A percentile compares a stretch with the other conserved stretches of the same genome.
Evolutionary conservation across 53 echinoderm and acorn worm genomes (phyloP).

Genomic region (Crossaster papposus): DNA sequence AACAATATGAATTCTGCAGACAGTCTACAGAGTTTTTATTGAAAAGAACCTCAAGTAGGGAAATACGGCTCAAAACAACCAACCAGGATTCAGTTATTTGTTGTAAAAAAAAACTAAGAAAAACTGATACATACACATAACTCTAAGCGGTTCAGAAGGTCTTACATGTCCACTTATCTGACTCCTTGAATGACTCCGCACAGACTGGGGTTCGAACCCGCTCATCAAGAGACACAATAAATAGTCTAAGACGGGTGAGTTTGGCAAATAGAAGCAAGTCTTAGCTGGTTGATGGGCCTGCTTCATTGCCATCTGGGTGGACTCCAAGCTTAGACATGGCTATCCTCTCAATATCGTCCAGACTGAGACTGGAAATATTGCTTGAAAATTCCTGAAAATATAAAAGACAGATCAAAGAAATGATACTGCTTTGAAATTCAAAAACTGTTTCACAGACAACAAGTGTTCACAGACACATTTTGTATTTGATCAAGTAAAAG

Average conservation of each 20-base stretch:
- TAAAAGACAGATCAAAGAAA: neutral
- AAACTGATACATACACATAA: neutral
- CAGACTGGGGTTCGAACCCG: neutral
- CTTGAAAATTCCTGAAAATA: constrained; percentile 82
- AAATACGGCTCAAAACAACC: neutral
- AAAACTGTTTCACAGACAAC: too few relatives aligned
- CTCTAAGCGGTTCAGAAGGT: neutral
- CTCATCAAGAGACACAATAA: neutral
- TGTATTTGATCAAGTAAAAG: too few relatives aligned
- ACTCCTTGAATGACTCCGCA: neutral
- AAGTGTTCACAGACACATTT: too few relatives aligned
- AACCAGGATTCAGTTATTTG: neutral
- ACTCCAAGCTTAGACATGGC: constrained; percentile 73
- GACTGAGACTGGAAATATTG: constrained; percentile 83
- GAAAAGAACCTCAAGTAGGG: neutral
- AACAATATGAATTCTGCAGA: too few relatives aligned
- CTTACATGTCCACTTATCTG: neutral
- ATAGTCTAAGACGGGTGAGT: neutral
- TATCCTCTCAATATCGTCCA: constrained; percentile 94
- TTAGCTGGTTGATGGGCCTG: constrained; percentile 72
- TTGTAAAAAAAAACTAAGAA: neutral
- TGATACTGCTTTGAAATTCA: neutral
- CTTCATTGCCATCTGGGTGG: constrained; percentile 41
- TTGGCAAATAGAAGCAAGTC: neutral
- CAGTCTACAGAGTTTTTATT: too few relatives aligned